These are phyloP conservation scores for Vicugna pacos DNA, from an alignment of 2,113 vertebrate genomes.

Conservation along the genomic window DNA sequence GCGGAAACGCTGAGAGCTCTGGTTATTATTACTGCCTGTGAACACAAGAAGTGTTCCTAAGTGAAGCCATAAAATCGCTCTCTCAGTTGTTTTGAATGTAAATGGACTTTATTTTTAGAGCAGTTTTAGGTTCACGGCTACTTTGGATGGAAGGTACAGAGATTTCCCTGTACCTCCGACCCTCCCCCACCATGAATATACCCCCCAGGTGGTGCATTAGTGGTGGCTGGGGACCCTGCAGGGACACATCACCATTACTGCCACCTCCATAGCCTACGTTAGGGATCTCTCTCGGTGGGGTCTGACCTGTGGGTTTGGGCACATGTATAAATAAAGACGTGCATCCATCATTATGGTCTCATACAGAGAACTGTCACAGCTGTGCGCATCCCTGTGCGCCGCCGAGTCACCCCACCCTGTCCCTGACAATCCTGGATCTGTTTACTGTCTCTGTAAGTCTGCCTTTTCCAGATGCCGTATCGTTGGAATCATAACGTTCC, in stretches of 20 bases:
- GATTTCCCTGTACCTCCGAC: background rate
- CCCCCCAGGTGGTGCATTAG: background rate
- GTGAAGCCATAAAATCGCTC: background rate
- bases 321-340: background rate
- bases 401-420: rapidly evolving
- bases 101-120: background rate
- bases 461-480: background rate
- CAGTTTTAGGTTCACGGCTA: background rate
- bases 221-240: rapidly evolving
- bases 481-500: background rate
- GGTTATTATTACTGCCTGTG: background rate
- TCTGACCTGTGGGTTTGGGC: background rate
- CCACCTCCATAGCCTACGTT: background rate
- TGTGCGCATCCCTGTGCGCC: too few species aligned
- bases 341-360: too few species aligned
- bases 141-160: background rate
- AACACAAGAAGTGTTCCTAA: background rate
- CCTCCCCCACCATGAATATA: too few species aligned
- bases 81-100: background rate
- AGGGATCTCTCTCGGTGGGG: background rate
- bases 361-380: background rate
- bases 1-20: background rate
- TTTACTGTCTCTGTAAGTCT: background rate
- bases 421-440: background rate
- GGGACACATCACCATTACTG: rapidly evolving